Evolutionary conservation across 2,888 invertebrate genomes (phyloP).

Genomic region (Cerceris rybyensis): DNA sequence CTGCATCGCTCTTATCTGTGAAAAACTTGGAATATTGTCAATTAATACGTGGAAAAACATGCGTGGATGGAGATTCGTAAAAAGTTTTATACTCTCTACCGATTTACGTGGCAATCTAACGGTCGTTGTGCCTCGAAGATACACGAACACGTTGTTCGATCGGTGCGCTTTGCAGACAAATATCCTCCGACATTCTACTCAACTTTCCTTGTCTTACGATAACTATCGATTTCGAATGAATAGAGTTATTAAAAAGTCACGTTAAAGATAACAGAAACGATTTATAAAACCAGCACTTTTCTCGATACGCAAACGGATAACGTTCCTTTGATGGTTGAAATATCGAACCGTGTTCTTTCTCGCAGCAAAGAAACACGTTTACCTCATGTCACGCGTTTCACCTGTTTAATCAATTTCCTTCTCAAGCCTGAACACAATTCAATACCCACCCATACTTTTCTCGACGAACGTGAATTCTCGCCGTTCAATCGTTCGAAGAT

Average conservation of each 20-base stretch:
- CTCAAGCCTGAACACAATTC: too few relatives aligned
- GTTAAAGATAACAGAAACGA: constrained; percentile 24
- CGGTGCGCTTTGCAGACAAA: constrained; percentile 3
- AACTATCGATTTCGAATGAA: constrained; percentile 7
- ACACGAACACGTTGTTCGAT: background rate
- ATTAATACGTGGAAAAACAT: too few relatives aligned
- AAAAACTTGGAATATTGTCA: too few relatives aligned
- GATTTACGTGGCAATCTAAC: too few relatives aligned
- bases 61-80: too few relatives aligned
- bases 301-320: constrained; percentile 13
- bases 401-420: too few relatives aligned
- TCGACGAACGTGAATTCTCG: too few relatives aligned
- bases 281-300: constrained; percentile 27
- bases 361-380: constrained; percentile 45
- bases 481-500: too few relatives aligned
- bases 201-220: background rate
- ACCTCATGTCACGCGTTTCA: constrained; percentile 29
- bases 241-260: constrained; percentile 15
- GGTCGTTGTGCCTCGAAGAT: too few relatives aligned
- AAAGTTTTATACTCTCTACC: too few relatives aligned
- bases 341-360: constrained; percentile 29
- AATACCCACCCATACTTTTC: too few relatives aligned
- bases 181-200: background rate
- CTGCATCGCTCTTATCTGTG: too few relatives aligned
- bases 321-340: constrained; percentile 32